Base-by-base conservation (phyloP, 2,888 invertebrate species). In the Orthosia cruda region DNA sequence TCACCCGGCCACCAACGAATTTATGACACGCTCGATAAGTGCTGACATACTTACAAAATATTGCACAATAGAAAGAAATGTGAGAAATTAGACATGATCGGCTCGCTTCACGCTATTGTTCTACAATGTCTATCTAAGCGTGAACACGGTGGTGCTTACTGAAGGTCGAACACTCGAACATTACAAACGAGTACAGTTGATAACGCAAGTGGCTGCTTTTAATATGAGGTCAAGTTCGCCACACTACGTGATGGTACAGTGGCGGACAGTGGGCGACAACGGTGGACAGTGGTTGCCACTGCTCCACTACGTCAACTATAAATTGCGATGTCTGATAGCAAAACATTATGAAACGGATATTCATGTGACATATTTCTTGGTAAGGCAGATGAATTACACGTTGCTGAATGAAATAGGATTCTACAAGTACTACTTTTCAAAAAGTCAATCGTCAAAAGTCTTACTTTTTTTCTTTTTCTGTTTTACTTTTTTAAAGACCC, bases 51-150 rank as follows among this genome's bases (percentile, higher is more conserved):
- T 69, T 71, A 55, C 52, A 47, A 63, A 77, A 70, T 52, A 15
- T 55, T 54, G 47, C 18, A 58, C 45, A 54, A 54, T 59, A 59
- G 7, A n/a, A 59, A 59, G 12, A 71, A 62, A 65, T 54, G 32
- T 62, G 55, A 18, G 40, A n/a, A 64, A 64, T n/a, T 15, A 49
- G 26, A 40, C 74, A 40, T 49, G 20, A 45, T 32, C 18, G 49
- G 32, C n/a, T 71, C 16, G 50, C 52, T 66, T 18, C 18, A 55
- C 47, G 69, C 55, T 57, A 70, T 81, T 70, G 61, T 76, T 55
- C n/a, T 32, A 20, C 32, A 61, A 61, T 52, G 57, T 47, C n/a
- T 18, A 66, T 66, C n/a, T 9, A 58, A 40, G 13, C 52, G 26
- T n/a, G 40, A 49, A 20, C 40, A 32, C 20, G n/a, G 50, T 13